These are phyloP conservation scores for Alosa alosa DNA, from an alignment of 2,113 vertebrate species.

Conservation along the genomic window DNA sequence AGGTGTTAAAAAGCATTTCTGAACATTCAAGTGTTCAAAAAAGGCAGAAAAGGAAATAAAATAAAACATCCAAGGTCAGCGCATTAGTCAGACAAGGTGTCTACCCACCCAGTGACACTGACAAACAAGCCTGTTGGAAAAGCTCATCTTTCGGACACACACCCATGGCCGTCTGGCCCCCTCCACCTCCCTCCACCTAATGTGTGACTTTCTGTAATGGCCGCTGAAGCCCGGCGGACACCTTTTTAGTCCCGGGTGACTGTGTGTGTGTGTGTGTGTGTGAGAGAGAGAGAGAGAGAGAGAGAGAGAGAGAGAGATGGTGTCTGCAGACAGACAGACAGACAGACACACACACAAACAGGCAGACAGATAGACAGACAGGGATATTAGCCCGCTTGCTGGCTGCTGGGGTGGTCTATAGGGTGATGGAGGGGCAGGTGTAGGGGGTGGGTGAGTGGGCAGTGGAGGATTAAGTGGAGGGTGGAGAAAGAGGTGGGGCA, in stretches of 20 bases:
- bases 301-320: not conserved
- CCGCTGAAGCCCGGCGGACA: not conserved
- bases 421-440: not conserved
- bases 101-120: not conserved
- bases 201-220: slow-evolving; percentile 1
- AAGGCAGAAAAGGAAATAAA: not conserved
- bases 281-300: not conserved
- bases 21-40: not conserved
- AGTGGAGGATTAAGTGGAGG: not conserved
- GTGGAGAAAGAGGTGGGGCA: not conserved
- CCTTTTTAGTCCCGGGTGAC: not conserved
- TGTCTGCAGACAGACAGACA: not conserved
- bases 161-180: not conserved
- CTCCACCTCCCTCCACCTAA: not conserved
- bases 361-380: not conserved
- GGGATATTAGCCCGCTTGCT: not conserved
- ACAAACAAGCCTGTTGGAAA: not conserved
- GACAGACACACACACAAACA: too few species aligned
- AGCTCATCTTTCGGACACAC: slow-evolving; percentile 15
- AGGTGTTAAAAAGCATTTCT: not conserved
- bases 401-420: not conserved
- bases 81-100: not conserved
- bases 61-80: not conserved
- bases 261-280: not conserved
- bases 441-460: not conserved